phyloP scores from a whole-genome alignment of 1,140 invertebrate genomes.

The Drosophila sproati region DNA sequence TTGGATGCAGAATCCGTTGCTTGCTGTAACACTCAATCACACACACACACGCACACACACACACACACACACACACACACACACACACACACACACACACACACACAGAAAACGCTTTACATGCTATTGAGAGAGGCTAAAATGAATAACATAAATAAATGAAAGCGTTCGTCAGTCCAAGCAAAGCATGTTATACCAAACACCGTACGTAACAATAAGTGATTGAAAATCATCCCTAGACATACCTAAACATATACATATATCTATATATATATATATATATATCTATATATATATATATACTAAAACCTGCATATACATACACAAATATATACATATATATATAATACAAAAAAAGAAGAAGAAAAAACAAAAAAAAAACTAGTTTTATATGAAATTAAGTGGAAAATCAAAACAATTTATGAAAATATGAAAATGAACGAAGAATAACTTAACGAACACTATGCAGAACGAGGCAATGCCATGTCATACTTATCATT shows the following conservation, averaged over 20 bases:
- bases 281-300: constrained; percentile 1
- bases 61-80: not conserved
- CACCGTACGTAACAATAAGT: constrained; percentile 84
- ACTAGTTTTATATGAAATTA: constrained; percentile 75
- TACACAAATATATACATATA: constrained; percentile 39
- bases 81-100: constrained; percentile 3
- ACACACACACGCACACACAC: not conserved
- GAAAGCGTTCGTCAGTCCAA: constrained; percentile 52
- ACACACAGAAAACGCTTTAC: not conserved
- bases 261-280: constrained; percentile 35
- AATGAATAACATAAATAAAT: constrained; percentile 3
- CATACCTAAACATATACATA: constrained; percentile 52
- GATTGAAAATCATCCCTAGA: constrained; percentile 84
- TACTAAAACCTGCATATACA: constrained; percentile 36
- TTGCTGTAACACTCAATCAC: not conserved
- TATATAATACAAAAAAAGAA: constrained; percentile 46
- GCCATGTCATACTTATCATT: constrained; percentile 34
- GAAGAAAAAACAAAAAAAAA: constrained; percentile 42
- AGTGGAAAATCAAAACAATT: constrained; percentile 23
- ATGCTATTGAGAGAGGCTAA: constrained; percentile 5
- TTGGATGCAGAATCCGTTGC: constrained; percentile 2
- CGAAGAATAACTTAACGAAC: constrained; percentile 19
- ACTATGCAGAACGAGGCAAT: constrained; percentile 31
- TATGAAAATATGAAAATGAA: constrained; percentile 40
- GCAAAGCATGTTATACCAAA: constrained; percentile 78